These are phyloP conservation scores for Subacronicta megacephala DNA, from an alignment of 2,888 invertebrate species.

Conservation along the genomic window DNA sequence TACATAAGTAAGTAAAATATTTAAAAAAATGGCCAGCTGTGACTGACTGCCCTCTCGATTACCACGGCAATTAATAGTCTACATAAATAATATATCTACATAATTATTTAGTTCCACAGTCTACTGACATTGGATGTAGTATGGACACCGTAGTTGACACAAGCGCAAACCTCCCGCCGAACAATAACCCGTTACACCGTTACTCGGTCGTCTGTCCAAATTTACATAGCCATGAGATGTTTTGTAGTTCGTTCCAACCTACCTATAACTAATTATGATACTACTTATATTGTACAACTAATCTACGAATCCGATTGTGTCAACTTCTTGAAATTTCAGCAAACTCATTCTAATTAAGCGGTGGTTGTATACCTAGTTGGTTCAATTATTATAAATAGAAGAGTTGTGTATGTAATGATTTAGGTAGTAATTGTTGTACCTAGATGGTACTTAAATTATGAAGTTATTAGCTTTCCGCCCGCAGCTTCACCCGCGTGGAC, in stretches of 20 bases:
- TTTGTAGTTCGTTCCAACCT: constrained; percentile 15
- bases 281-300: constrained; percentile 5
- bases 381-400: not conserved
- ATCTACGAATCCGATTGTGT: constrained; percentile 2
- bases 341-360: not conserved
- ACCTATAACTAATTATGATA: constrained; percentile 35
- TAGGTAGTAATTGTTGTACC: constrained; percentile 12
- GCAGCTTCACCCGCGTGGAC: no score
- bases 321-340: constrained; percentile 3
- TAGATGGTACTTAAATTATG: constrained; percentile 9
- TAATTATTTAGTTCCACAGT: constrained; percentile 1
- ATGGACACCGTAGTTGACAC: constrained; percentile 25
- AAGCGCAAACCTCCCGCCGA: constrained; percentile 34
- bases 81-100: not conserved
- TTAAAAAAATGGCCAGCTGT: no score
- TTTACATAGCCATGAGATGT: constrained; percentile 50
- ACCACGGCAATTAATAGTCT: no score
- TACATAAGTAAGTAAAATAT: no score
- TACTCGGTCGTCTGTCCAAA: constrained; percentile 57
- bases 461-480: no score
- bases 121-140: constrained; percentile 12
- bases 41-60: no score
- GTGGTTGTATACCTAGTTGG: not conserved
- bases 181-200: constrained; percentile 58
- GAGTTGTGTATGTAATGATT: constrained; percentile 8